phyloP scores from a whole-genome alignment of 2,888 invertebrate genomes.

The Isoperla grammatica region DNA sequence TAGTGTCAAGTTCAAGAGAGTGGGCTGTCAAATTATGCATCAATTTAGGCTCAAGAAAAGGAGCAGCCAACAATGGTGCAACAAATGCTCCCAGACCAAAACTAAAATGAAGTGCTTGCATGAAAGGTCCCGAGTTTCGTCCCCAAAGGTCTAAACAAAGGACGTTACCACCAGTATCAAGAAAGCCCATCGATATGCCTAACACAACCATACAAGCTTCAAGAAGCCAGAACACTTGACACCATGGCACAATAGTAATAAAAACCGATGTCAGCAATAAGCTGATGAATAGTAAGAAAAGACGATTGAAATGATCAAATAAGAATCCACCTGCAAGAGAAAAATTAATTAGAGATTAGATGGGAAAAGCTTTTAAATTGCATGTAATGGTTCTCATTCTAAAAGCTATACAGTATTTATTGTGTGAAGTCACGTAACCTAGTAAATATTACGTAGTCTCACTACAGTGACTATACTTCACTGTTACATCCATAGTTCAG shows the following conservation, averaged over 20 bases:
- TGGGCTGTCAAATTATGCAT: background rate
- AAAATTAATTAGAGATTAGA: background rate
- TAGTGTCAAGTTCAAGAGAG: background rate
- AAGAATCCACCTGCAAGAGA: conserved; percentile 34
- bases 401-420: too few species aligned
- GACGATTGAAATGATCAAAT: conserved; percentile 39
- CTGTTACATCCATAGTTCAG: too few species aligned
- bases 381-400: background rate
- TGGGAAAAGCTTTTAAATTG: background rate
- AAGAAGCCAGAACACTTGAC: conserved; percentile 38
- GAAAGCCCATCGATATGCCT: conserved; percentile 43
- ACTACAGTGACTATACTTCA: too few species aligned
- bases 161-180: conserved; percentile 43
- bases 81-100: conserved; percentile 46
- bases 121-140: conserved; percentile 41
- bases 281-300: conserved; percentile 41
- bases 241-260: conserved; percentile 43
- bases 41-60: conserved; percentile 38
- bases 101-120: conserved; percentile 45
- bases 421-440: too few species aligned
- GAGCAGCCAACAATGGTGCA: conserved; percentile 43
- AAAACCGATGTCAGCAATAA: conserved; percentile 41
- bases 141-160: conserved; percentile 41
- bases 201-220: conserved; percentile 40
- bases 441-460: too few species aligned